phyloP scores from a whole-genome alignment of 2,888 invertebrate genomes.

The Apodemia duryi region DNA sequence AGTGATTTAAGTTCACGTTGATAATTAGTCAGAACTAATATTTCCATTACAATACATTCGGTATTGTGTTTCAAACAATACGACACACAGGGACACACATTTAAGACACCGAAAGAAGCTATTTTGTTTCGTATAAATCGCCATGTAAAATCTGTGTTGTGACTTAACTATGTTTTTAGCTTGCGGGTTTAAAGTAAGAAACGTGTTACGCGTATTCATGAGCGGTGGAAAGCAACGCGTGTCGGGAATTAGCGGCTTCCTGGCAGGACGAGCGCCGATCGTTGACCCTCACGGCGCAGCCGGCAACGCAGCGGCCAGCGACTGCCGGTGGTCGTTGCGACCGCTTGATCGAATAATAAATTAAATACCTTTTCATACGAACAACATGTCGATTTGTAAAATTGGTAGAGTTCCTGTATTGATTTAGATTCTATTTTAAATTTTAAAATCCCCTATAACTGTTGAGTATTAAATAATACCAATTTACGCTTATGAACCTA shows the following conservation, averaged over 20 bases:
- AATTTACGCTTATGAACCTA: no score
- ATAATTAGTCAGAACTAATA: no score
- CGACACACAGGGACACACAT: no score
- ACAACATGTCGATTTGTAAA: background rate
- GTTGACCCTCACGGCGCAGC: constrained; percentile 45
- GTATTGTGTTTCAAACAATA: no score
- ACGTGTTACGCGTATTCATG: constrained; percentile 36
- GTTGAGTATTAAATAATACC: no score
- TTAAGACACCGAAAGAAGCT: no score
- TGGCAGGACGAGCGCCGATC: constrained; percentile 61
- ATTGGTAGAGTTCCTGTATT: background rate
- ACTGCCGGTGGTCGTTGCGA: constrained; percentile 4
- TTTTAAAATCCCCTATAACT: no score
- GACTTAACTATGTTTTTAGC: constrained; percentile 6
- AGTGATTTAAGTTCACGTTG: no score
- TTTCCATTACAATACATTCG: no score
- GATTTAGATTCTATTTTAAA: background rate
- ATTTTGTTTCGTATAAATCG: no score
- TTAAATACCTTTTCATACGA: constrained; percentile 26
- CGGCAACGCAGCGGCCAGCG: background rate
- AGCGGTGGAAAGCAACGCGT: constrained; percentile 51
- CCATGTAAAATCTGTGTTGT: background rate
- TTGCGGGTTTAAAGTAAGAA: constrained; percentile 27
- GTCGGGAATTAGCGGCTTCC: constrained; percentile 69
- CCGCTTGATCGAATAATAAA: constrained; percentile 9